A percentile compares a stretch with the other conserved stretches of the same genome.
phyloP scores from a whole-genome alignment of 2,113 vertebrate species.

The Hemiprocne comata region DNA sequence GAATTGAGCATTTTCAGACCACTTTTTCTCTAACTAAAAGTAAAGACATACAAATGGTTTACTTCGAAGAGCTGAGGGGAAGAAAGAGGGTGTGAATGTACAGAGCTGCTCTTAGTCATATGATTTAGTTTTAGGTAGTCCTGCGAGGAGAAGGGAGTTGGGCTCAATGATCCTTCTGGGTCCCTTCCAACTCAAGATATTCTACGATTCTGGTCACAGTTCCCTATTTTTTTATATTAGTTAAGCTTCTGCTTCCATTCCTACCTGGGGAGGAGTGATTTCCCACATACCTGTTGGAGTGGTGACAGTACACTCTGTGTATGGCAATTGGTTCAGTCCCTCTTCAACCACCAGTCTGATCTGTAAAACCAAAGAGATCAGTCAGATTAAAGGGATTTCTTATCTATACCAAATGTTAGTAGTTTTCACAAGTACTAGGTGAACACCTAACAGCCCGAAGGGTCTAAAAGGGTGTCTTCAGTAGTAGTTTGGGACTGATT shows the following conservation, averaged over 20 bases:
- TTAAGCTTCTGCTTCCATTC: not conserved
- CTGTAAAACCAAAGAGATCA: slow-evolving; percentile 72
- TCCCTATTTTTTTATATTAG: rapidly evolving
- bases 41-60: not conserved
- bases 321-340: slow-evolving; percentile 96
- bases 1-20: not conserved
- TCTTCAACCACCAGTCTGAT: slow-evolving; percentile 98
- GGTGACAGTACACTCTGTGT: slow-evolving; percentile 94
- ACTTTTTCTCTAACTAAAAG: not conserved
- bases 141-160: not conserved
- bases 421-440: not conserved
- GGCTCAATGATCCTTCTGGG: not conserved
- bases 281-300: slow-evolving; percentile 90
- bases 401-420: not conserved
- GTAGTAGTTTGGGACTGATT: not conserved
- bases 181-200: not conserved
- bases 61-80: not conserved
- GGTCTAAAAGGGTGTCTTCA: not conserved
- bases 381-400: not conserved
- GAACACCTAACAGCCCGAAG: not conserved
- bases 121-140: not conserved
- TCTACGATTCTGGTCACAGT: not conserved
- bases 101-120: not conserved
- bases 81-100: not conserved
- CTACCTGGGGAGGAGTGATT: not conserved